Evolutionary conservation across 2,888 invertebrate genomes (phyloP), one percentile per base, ranked within the genome.

Genomic region (Drosophila atripex): DNA sequence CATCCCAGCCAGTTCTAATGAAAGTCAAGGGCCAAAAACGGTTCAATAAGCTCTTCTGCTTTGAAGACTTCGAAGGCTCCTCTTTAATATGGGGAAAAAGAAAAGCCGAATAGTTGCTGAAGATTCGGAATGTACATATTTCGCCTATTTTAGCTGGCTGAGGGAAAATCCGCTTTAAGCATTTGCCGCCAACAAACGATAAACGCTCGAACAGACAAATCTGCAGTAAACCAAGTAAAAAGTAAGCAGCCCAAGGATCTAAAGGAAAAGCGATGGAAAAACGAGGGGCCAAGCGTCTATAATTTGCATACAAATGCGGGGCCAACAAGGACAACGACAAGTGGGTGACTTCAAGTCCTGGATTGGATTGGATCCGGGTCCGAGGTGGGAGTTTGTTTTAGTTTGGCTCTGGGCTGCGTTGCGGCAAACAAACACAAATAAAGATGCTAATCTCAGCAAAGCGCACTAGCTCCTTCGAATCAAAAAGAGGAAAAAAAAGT

Each of bases 231-330:
- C 63, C 66, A 60, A 53, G 60, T 43, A 61, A 52, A 55, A 70
- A 47, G 51, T 55, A 70, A 61, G 70, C 60, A 60, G 70, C 58
- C 66, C 56, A 51, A 54, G 58, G 46, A 60, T 47, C 25, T 28
- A 9, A 16, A 38, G 43, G 14, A 55, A 46, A 39, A 16, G 16
- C 38, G 50, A 46, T 49, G 46, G 50, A 61, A 63, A 56, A 58
- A 49, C 52, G 45, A 51, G 61, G 71, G 55, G 55, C 75, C 85
- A 79, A 74, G 79, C 78, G 63, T 86, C 87, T 82, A 85, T 86
- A 85, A 85, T 85, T 85, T 86, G 84, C 84, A 85, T 85, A 86
- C 82, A 85, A 85, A 85, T 85, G 85, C 87, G 84, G 54, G 61
- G 55, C 63, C 70, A 69, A 70, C 35, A 51, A 59, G 52, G 43